phyloP scores from a whole-genome alignment of 2,888 invertebrate genomes.

The Thelaira solivaga region DNA sequence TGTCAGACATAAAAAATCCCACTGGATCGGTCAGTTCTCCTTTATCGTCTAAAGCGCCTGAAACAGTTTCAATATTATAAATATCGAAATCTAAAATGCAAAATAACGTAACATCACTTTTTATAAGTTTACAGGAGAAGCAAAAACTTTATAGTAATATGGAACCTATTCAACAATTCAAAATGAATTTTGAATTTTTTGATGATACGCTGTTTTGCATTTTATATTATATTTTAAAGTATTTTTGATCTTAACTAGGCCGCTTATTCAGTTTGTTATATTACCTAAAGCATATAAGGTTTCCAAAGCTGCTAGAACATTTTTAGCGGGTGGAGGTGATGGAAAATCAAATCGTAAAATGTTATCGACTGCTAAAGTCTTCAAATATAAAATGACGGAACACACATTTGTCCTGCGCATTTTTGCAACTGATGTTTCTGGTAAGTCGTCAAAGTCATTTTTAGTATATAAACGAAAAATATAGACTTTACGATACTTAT shows the following conservation, averaged over 20 bases:
- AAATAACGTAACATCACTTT: too few species aligned
- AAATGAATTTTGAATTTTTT: too few species aligned
- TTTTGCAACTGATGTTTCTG: conserved; percentile 89
- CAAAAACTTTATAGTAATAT: too few species aligned
- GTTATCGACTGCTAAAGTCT: conserved; percentile 96
- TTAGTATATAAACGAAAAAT: conserved; percentile 91
- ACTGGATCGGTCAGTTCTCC: conserved; percentile 87
- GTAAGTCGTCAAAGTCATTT: conserved; percentile 84
- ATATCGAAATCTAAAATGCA: too few species aligned
- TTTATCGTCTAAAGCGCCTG: conserved; percentile 84
- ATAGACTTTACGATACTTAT: conserved; percentile 89
- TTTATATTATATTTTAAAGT: too few species aligned
- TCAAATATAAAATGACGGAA: conserved; percentile 90
- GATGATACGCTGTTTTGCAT: too few species aligned
- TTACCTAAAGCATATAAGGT: conserved; percentile 87
- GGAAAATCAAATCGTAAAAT: conserved; percentile 94
- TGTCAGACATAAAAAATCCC: conserved; percentile 92
- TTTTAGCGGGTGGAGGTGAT: conserved; percentile 93
- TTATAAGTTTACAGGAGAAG: too few species aligned
- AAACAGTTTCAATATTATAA: too few species aligned
- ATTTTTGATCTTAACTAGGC: too few species aligned
- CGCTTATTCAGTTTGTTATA: not conserved
- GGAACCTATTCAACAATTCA: too few species aligned
- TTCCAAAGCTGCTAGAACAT: conserved; percentile 90
- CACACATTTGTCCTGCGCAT: conserved; percentile 94